Base-by-base conservation (phyloP, 2,113 vertebrate species). In the Pantherophis guttatus region DNA sequence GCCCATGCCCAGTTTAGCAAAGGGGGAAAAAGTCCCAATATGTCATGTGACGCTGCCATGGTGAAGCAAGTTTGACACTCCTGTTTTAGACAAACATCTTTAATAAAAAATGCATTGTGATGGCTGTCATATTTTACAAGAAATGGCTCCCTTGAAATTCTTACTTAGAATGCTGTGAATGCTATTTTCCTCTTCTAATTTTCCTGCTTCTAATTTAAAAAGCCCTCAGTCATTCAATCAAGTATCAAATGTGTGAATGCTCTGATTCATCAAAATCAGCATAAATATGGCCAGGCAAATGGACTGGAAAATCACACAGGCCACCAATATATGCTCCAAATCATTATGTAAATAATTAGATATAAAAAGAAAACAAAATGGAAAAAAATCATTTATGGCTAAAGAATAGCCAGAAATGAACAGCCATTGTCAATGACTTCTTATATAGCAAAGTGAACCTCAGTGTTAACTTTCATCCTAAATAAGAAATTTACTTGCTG, bases 291-390 rank as follows among this genome's bases (percentile, higher is more conserved):
- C 3, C 9, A 57, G 90, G 75, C 24, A 90, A 70, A 88, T 58
- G 15, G 93, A 92, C 33, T 70, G 0, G 7, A 91, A 93, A 33
- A 57, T 50, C 26, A 44, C 90, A 86, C 57, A 26, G 3, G 13
- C 94, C 15, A 89, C 26, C 62, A 92, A 23, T 55, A 53, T 90
- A 89, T 94, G 15, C 89, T 94, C 11, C 39, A 21, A 88, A 91
- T 12, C 29, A 94, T 70, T 91, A 93, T 90, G 19, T 90, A 81
- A 90, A 90, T 90, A 87, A 87, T 93, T 90, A 90, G 88, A 54
- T 24, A 93, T 62, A 93, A 75, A 33, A 93, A 91, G 87, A 57
- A 93, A 5, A 93, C 55, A 24, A 93, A 3, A 81, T 54, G 62
- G 54, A 91, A 91, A 62, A 93, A 62, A 33, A 44, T 7, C 11